Evolutionary conservation across 2,888 invertebrate genomes (phyloP), one percentile per base, ranked within the genome.

Genomic region (Belgica antarctica): DNA sequence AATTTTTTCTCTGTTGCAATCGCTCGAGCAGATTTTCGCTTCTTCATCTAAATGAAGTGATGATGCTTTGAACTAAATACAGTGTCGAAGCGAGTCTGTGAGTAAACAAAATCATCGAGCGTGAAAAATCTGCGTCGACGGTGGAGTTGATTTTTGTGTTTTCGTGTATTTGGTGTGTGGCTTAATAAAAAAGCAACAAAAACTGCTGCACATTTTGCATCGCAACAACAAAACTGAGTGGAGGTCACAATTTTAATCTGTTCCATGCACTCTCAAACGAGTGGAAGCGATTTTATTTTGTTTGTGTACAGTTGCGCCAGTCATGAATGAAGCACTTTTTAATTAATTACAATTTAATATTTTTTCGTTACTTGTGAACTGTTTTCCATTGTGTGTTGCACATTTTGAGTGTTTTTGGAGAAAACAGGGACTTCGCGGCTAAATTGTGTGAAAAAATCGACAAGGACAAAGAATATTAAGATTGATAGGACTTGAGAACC

Each of bases 31-130:
- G 15, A 3, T 41, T 41, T 41, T 4, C 15, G 7, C 15, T 41
- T 41, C 41, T 12, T 41, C 41, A 27, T 19, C 22, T 47, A 66
- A 66, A 66, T 47, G 65, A 66, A 47, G 65, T 66, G 65, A 47
- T 66, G 65, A 66, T 66, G 36, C 63, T 66, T 19, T 28, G 47
- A 61, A 27, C 24, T 61, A 25, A 27, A 15, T 25, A 15, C 12
- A 27, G 5, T n/a, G 15, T 61, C 28, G 27, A 15, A 61, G 61
- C 12, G 27, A 61, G 22, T 24, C 17, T 57, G 22, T 57, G 57
- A 57, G 25, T 41, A 41, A 41, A 41, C 41, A 41, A 41, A 41
- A 41, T 41, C 41, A 41, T 7, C 41, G 41, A 7, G 41, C 15
- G 41, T 41, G 41, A 41, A 41, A 41, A 41, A 41, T 41, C 41